Conservation (phyloP, 2,797 vertebrate species). For the Liparis tanakae region DNA sequence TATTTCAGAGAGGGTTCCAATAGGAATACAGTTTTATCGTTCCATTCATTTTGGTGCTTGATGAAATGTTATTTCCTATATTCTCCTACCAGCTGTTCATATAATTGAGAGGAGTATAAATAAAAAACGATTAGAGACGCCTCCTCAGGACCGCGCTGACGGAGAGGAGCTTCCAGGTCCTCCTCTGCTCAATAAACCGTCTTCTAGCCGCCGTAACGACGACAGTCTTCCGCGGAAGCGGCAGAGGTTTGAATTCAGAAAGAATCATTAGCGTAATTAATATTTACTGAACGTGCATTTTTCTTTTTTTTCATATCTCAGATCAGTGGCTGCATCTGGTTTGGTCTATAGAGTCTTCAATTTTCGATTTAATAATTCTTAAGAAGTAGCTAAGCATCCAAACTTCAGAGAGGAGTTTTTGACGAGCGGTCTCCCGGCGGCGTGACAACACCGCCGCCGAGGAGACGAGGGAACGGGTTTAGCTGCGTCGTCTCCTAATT, state of each 20-base stretch:
- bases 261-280: not conserved
- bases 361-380: conserved; percentile 5
- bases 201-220: not conserved
- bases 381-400: conserved; percentile 10
- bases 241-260: not conserved
- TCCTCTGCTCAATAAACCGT: not conserved
- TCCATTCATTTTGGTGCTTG: not conserved
- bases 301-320: not conserved
- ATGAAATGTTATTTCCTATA: not conserved
- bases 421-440: conserved; percentile 21
- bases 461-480: not conserved
- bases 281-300: not conserved
- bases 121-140: not conserved
- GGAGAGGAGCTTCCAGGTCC: not conserved
- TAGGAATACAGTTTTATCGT: not conserved
- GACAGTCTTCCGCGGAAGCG: not conserved
- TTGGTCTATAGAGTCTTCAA: not conserved
- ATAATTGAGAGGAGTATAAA: not conserved
- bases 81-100: not conserved
- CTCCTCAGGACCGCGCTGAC: not conserved
- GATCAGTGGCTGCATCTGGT: not conserved
- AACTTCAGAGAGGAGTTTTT: conserved; percentile 24
- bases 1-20: not conserved
- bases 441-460: conserved; percentile 22
- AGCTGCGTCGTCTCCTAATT: conserved; percentile 1